These are phyloP conservation scores for Lymantria dispar DNA, from an alignment of 2,888 invertebrate genomes.

Conservation along the genomic window DNA sequence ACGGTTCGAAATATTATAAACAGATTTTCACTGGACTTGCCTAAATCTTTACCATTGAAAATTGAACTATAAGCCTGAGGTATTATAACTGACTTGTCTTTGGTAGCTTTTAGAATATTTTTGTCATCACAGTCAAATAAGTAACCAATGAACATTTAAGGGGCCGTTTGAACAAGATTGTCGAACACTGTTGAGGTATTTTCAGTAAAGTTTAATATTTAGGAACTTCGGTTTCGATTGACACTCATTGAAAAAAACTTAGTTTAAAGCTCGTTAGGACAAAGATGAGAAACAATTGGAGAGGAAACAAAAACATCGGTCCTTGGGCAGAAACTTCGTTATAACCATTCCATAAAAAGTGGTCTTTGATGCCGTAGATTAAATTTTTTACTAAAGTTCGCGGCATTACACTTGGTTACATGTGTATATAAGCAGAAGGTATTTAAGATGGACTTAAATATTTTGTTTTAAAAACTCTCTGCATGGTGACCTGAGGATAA, in stretches of 20 bases:
- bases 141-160: conserved; percentile 10
- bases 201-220: not conserved
- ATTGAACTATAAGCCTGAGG: not conserved
- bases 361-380: too few species aligned
- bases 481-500: too few species aligned
- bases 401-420: not conserved
- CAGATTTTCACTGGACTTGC: conserved; percentile 20
- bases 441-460: too few species aligned
- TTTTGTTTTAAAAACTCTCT: too few species aligned
- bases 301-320: too few species aligned
- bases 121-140: conserved; percentile 6
- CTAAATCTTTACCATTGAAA: not conserved
- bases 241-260: too few species aligned
- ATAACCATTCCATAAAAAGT: too few species aligned
- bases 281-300: too few species aligned
- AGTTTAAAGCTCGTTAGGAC: too few species aligned
- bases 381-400: too few species aligned
- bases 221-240: not conserved
- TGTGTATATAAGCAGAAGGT: not conserved
- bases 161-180: conserved; percentile 16
- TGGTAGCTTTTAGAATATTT: not conserved
- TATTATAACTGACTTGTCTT: too few species aligned
- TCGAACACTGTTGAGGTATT: conserved; percentile 11
- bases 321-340: too few species aligned
- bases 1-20: conserved; percentile 34